phyloP scores from a whole-genome alignment of 2,797 vertebrate genomes.

The Melanotaenia pygmaea region DNA sequence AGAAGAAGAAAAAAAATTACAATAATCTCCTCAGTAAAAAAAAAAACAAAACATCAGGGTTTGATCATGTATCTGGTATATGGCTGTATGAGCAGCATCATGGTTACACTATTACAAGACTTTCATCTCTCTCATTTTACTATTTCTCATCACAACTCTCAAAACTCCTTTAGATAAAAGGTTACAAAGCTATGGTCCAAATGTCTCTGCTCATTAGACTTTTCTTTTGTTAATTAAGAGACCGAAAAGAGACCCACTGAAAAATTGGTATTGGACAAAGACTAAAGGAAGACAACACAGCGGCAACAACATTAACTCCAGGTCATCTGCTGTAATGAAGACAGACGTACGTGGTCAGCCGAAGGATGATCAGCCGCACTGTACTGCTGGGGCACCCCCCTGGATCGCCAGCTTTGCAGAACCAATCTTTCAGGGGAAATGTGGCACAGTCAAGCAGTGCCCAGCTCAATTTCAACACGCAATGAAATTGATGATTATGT shows the following conservation, averaged over 20 bases:
- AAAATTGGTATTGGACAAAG: constrained; percentile 64
- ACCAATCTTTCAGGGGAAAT: constrained; percentile 76
- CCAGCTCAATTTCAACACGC: constrained; percentile 68
- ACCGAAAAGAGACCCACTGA: constrained; percentile 33
- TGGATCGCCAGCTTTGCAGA: constrained; percentile 55
- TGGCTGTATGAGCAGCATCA: constrained; percentile 68
- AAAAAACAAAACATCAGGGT: constrained; percentile 39
- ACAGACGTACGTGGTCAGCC: constrained; percentile 57
- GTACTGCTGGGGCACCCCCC: constrained; percentile 66
- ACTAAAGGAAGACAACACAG: constrained; percentile 68
- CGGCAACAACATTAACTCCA: constrained; percentile 65
- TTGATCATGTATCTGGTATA: constrained; percentile 57
- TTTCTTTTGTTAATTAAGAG: constrained; percentile 65
- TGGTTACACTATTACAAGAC: constrained; percentile 86
- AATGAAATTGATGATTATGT: constrained; percentile 78
- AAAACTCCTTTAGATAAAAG: constrained; percentile 59
- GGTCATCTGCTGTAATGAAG: constrained; percentile 75
- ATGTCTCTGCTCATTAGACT: constrained; percentile 55
- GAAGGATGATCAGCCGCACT: constrained; percentile 62
- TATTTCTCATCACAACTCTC: constrained; percentile 72
- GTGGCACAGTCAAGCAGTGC: constrained; percentile 68
- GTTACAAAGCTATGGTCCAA: constrained; percentile 33
- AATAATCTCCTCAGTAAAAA: constrained; percentile 58
- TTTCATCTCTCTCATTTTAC: constrained; percentile 84
- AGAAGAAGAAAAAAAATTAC: constrained; percentile 25